phyloP scores from a whole-genome alignment of 2,888 invertebrate species.

The Mythimna loreyi region DNA sequence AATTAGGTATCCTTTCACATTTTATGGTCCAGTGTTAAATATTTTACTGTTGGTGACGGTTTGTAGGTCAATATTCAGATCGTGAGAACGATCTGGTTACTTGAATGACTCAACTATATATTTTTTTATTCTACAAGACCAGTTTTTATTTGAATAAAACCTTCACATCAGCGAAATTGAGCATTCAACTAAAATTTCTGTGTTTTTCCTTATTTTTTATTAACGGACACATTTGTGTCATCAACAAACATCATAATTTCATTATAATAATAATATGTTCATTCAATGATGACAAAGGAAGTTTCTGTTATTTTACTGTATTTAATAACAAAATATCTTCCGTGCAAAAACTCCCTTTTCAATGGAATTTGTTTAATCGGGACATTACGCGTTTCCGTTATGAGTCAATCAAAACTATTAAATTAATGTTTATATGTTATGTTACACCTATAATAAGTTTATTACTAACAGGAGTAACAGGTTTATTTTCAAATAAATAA shows the following conservation, averaged over 20 bases:
- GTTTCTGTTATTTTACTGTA: neutral
- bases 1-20: slow-evolving; percentile 45
- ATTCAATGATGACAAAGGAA: neutral
- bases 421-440: neutral
- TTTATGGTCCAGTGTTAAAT: slow-evolving; percentile 32
- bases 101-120: neutral
- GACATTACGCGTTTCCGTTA: slow-evolving; percentile 37
- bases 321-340: neutral
- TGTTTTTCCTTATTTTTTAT: slow-evolving; percentile 1
- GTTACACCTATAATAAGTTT: neutral
- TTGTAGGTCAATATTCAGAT: slow-evolving; percentile 46
- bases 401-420: slow-evolving; percentile 23
- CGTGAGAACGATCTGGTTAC: slow-evolving; percentile 33
- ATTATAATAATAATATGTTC: neutral
- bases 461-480: neutral
- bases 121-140: slow-evolving; percentile 6
- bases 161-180: slow-evolving; percentile 3
- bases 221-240: neutral
- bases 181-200: neutral
- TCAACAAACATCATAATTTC: neutral
- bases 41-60: slow-evolving; percentile 25
- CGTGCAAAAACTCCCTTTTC: slow-evolving; percentile 26
- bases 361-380: slow-evolving; percentile 2
- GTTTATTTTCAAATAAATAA: slow-evolving; percentile 29
- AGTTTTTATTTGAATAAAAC: slow-evolving; percentile 8